Percentiles rank a stretch among this genome's conserved stretches.
These are phyloP conservation scores for Scaptomyza pallida DNA, from an alignment of 1,140 invertebrate species.

Conservation along the genomic window DNA sequence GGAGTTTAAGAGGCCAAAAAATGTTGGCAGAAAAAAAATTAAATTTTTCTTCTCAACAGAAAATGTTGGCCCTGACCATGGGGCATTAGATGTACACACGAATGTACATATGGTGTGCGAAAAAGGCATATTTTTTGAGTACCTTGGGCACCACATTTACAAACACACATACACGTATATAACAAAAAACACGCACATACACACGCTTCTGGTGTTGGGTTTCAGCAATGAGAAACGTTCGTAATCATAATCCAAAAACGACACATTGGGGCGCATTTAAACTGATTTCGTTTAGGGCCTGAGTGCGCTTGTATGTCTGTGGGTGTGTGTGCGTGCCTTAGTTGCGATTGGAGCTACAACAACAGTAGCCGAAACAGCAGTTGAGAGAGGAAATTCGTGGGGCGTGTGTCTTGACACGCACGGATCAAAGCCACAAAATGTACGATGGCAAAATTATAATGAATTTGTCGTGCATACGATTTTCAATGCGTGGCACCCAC, in stretches of 20 bases:
- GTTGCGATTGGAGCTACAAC: conserved; percentile 16
- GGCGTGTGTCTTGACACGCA: conserved; percentile 72
- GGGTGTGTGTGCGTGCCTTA: conserved; percentile 17
- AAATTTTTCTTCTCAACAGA: background rate
- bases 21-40: conserved; percentile 22
- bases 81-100: conserved; percentile 9
- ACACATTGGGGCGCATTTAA: conserved; percentile 81
- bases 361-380: conserved; percentile 22
- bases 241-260: conserved; percentile 72
- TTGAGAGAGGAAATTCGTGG: conserved; percentile 53
- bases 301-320: conserved; percentile 20
- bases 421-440: conserved; percentile 50
- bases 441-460: conserved; percentile 65
- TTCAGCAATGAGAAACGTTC: conserved; percentile 35
- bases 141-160: conserved; percentile 39
- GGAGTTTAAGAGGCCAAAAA: conserved; percentile 45
- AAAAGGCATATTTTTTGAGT: conserved; percentile 44
- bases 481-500: conserved; percentile 42
- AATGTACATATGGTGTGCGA: conserved; percentile 46
- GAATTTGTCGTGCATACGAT: conserved; percentile 73
- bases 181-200: too few species aligned
- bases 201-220: conserved; percentile 6
- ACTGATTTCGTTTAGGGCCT: conserved; percentile 73
- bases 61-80: conserved; percentile 34
- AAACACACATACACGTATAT: too few species aligned